phyloP scores from a whole-genome alignment of 2,113 vertebrate genomes.

The Brachyistius frenatus region DNA sequence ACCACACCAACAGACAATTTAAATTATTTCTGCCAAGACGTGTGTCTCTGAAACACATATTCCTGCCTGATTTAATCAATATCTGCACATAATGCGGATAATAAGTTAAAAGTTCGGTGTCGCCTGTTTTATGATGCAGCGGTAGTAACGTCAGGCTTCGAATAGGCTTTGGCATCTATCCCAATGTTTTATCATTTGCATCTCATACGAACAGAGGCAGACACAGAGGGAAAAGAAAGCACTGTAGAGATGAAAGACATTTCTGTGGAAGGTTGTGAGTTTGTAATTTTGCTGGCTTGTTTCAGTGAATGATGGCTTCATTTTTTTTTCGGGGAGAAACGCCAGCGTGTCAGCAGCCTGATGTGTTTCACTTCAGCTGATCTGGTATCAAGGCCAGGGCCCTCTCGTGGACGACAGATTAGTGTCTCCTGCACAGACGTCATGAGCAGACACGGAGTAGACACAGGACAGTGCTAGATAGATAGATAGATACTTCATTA shows the following conservation, averaged over 20 bases:
- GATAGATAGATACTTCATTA: too few relatives aligned
- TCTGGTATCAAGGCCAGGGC: conserved; percentile 69
- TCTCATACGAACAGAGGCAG: conserved; percentile 42
- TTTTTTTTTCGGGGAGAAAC: conserved; percentile 69
- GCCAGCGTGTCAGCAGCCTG: conserved; percentile 63
- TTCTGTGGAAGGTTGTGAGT: conserved; percentile 58
- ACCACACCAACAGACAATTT: conserved; percentile 15
- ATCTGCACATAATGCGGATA: neutral
- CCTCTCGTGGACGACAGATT: conserved; percentile 66
- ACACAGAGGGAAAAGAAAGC: conserved; percentile 30
- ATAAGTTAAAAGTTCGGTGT: conserved; percentile 36
- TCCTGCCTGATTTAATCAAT: conserved; percentile 44
- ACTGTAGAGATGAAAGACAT: conserved; percentile 55
- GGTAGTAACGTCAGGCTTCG: conserved; percentile 9
- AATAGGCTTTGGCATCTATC: conserved; percentile 21
- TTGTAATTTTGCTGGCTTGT: conserved; percentile 67
- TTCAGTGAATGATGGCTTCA: conserved; percentile 77
- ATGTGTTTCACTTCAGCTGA: conserved; percentile 74
- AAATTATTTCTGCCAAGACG: conserved; percentile 32
- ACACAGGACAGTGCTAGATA: conserved; percentile 45
- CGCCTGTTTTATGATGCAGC: conserved; percentile 29
- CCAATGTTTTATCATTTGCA: conserved; percentile 41
- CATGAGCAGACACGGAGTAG: conserved; percentile 63
- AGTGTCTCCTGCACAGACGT: conserved; percentile 63
- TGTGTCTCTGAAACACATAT: conserved; percentile 46